Conservation (phyloP, 2,113 vertebrate genomes). For the Alligator mississippiensis region DNA sequence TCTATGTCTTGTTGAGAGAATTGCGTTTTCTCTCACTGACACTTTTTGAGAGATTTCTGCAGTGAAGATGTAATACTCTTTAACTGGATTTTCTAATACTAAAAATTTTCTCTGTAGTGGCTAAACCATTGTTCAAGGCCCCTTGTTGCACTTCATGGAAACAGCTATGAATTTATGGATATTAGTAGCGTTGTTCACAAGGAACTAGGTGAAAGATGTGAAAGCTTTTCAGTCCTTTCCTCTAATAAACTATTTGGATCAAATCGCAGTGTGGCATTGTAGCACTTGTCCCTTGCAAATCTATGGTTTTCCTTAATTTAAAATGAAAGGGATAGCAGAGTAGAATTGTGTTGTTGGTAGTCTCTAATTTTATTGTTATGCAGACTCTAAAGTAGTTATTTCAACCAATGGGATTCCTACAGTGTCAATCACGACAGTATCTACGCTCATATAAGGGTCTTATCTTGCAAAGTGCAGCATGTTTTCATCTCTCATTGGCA, state of each 20-base stretch:
- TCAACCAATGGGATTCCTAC: neutral
- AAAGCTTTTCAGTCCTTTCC: neutral
- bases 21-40: neutral
- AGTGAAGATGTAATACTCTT: neutral
- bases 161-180: neutral
- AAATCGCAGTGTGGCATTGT: neutral
- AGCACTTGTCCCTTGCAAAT: neutral
- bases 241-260: neutral
- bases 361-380: neutral
- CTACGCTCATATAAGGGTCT: neutral
- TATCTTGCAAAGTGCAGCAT: rapidly evolving
- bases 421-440: neutral
- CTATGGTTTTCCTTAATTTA: too few species aligned
- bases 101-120: neutral
- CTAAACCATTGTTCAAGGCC: neutral
- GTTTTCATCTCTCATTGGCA: rapidly evolving
- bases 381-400: neutral
- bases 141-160: neutral
- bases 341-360: neutral
- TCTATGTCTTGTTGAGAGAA: neutral
- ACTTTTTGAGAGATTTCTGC: neutral
- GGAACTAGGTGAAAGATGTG: neutral
- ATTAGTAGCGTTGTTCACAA: neutral
- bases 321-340: neutral
- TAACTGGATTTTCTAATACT: neutral